Conservation (phyloP, 2,113 vertebrate genomes). For the Rhodinocichla rosea region DNA sequence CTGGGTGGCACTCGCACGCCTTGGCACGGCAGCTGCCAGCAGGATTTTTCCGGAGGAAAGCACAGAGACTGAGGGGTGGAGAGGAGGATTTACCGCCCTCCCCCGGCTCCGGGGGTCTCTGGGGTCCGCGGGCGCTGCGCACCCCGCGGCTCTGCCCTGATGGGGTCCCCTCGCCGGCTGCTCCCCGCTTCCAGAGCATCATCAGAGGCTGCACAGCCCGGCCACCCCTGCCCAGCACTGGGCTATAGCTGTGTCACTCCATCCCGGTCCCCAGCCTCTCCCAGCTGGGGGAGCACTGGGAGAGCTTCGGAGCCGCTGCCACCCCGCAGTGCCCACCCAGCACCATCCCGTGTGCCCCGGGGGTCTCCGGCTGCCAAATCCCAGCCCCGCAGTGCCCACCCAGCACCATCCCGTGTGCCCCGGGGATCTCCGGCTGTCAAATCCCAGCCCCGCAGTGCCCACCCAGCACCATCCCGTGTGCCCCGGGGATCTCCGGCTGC, state of each 20-base stretch:
- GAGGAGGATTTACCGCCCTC: neutral
- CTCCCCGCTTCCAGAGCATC: neutral
- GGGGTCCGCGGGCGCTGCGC: neutral
- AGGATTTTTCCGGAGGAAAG: neutral
- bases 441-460: neutral
- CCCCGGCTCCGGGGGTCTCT: neutral
- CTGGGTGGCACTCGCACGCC: slow-evolving; percentile 31
- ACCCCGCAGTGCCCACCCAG: neutral
- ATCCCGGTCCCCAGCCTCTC: neutral
- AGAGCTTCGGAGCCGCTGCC: neutral
- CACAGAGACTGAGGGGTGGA: neutral
- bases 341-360: fast-evolving
- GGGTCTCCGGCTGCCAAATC: neutral
- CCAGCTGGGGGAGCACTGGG: neutral
- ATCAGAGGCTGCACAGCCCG: neutral
- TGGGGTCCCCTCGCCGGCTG: neutral
- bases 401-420: fast-evolving
- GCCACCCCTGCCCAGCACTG: fast-evolving
- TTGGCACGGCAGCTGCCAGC: neutral
- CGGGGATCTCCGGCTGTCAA: neutral
- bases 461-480: fast-evolving
- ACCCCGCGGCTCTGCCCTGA: neutral
- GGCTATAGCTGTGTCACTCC: fast-evolving
- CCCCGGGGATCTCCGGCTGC: neutral
- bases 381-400: neutral